These are phyloP conservation scores for Stomorhina lunata DNA, from an alignment of 2,888 invertebrate species.

Conservation along the genomic window DNA sequence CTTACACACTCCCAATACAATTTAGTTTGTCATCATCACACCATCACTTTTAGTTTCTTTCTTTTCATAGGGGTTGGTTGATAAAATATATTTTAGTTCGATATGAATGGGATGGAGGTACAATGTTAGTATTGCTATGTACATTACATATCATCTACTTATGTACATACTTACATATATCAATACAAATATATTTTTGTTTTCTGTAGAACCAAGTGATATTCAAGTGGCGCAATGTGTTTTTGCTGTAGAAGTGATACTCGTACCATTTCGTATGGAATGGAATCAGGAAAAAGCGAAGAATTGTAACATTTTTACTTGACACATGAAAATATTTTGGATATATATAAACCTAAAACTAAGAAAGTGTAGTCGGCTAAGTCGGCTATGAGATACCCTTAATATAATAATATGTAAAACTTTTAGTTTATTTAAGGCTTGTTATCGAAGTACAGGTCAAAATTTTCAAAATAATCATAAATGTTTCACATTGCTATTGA, in stretches of 20 bases:
- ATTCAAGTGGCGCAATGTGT: slow-evolving; percentile 2
- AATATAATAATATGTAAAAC: too few relatives aligned
- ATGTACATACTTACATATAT: too few relatives aligned
- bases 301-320: slow-evolving; percentile 17
- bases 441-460: too few relatives aligned
- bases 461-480: too few relatives aligned
- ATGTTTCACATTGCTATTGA: too few relatives aligned
- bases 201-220: slow-evolving; percentile 4
- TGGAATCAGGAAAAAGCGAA: neutral
- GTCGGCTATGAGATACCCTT: too few relatives aligned
- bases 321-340: slow-evolving; percentile 9
- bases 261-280: neutral
- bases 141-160: too few relatives aligned
- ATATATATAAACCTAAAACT: neutral
- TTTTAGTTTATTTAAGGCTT: too few relatives aligned
- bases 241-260: neutral
- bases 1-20: slow-evolving; percentile 7
- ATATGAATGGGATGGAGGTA: neutral
- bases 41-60: slow-evolving; percentile 52
- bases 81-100: slow-evolving; percentile 33
- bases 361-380: too few relatives aligned
- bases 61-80: slow-evolving; percentile 64
- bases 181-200: too few relatives aligned
- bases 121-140: neutral
- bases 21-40: slow-evolving; percentile 56